These are phyloP conservation scores for Takifugu ocellatus DNA, from an alignment of 2,797 vertebrate species.

Conservation along the genomic window DNA sequence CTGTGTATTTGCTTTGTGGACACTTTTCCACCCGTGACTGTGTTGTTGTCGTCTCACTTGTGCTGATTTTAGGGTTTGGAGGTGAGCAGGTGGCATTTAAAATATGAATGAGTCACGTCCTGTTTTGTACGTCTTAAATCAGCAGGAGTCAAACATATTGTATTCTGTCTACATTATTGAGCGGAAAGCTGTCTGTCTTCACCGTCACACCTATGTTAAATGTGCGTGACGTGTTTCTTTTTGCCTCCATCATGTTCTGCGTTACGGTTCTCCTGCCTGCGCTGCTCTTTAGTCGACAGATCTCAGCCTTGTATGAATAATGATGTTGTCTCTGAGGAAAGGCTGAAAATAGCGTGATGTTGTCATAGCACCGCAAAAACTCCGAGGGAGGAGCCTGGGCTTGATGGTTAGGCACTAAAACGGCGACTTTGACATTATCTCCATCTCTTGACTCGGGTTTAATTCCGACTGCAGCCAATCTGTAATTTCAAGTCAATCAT, in stretches of 20 bases:
- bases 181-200: background rate
- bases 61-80: conserved; percentile 4
- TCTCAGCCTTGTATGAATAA: conserved; percentile 13
- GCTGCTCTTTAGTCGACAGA: background rate
- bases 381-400: background rate
- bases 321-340: conserved; percentile 14
- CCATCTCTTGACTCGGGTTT: background rate
- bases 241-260: background rate
- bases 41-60: background rate
- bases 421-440: conserved; percentile 4
- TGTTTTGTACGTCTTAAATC: background rate
- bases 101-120: conserved; percentile 1
- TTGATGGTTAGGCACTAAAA: conserved; percentile 1
- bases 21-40: background rate
- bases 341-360: conserved; percentile 10
- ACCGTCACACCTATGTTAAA: background rate
- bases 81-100: conserved; percentile 2
- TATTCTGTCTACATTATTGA: background rate
- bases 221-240: background rate
- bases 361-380: conserved; percentile 5
- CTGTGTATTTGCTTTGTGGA: background rate
- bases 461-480: background rate
- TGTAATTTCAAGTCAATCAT: too few relatives aligned
- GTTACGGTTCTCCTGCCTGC: background rate
- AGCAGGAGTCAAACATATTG: background rate